These are phyloP conservation scores for Gymnocephalus cernua DNA, from an alignment of 2,113 vertebrate genomes.

Conservation along the genomic window DNA sequence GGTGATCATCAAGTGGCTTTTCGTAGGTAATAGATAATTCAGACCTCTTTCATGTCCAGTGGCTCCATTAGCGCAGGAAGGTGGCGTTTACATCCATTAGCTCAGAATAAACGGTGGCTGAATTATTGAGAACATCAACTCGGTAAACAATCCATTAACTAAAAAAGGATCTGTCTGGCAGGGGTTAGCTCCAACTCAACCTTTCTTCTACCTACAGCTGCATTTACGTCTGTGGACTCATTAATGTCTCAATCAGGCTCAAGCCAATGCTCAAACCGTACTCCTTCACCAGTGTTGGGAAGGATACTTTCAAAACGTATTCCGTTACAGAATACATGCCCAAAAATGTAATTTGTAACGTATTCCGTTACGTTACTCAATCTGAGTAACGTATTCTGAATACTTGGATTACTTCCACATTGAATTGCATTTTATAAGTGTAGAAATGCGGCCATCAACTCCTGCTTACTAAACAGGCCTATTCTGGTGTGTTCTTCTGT, in stretches of 20 bases:
- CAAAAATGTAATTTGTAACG: too few relatives aligned
- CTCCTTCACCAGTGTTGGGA: too few relatives aligned
- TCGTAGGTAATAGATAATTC: constrained; percentile 38
- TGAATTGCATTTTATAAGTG: too few relatives aligned
- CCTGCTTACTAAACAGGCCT: too few relatives aligned
- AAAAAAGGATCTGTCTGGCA: constrained; percentile 41
- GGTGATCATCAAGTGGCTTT: constrained; percentile 40
- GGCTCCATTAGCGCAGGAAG: constrained; percentile 63
- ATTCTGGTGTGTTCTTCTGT: too few relatives aligned
- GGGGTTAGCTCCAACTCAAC: constrained; percentile 14
- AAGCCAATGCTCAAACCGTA: too few relatives aligned
- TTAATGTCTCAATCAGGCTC: neutral
- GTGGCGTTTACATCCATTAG: constrained; percentile 66
- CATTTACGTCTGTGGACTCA: neutral
- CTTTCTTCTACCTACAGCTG: constrained; percentile 28
- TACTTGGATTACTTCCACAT: too few relatives aligned
- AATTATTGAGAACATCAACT: constrained; percentile 56
- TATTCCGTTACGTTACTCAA: too few relatives aligned
- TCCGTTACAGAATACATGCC: too few relatives aligned
- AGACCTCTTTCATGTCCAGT: constrained; percentile 24
- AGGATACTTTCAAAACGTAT: too few relatives aligned
- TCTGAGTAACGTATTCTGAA: too few relatives aligned
- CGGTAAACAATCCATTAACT: constrained; percentile 40
- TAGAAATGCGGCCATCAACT: too few relatives aligned
- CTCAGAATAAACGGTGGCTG: constrained; percentile 41